Evolutionary conservation across 2,113 vertebrate species (phyloP).

Genomic region (Lepidothrix coronata): DNA sequence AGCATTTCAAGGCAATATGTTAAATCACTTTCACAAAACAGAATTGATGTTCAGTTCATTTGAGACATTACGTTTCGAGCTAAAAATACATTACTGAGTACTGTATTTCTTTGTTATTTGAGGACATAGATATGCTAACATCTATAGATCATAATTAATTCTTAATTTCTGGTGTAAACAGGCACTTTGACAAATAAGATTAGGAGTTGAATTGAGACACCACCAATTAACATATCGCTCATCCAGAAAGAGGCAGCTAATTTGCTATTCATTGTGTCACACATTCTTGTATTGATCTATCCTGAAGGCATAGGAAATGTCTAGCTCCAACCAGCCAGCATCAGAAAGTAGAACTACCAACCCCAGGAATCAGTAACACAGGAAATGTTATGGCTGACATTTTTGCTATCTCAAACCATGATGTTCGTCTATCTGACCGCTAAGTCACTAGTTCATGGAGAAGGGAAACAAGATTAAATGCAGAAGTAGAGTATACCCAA

Average conservation of each 20-base stretch:
- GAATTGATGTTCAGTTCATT: background rate
- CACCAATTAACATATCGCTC: background rate
- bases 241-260: background rate
- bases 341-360: background rate
- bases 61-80: background rate
- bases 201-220: background rate
- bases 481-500: background rate
- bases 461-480: background rate
- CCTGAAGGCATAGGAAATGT: background rate
- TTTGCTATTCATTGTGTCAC: background rate
- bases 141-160: background rate
- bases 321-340: background rate
- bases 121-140: background rate
- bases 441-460: background rate
- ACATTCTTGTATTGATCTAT: background rate
- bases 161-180: background rate
- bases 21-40: background rate
- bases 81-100: background rate
- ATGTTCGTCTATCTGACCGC: background rate
- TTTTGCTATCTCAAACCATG: background rate
- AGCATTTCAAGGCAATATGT: background rate
- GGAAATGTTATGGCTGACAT: background rate
- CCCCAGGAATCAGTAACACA: background rate
- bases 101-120: background rate
- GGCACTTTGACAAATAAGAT: background rate